These are phyloP conservation scores for Tetrax tetrax DNA, from an alignment of 2,113 vertebrate species.

Conservation along the genomic window DNA sequence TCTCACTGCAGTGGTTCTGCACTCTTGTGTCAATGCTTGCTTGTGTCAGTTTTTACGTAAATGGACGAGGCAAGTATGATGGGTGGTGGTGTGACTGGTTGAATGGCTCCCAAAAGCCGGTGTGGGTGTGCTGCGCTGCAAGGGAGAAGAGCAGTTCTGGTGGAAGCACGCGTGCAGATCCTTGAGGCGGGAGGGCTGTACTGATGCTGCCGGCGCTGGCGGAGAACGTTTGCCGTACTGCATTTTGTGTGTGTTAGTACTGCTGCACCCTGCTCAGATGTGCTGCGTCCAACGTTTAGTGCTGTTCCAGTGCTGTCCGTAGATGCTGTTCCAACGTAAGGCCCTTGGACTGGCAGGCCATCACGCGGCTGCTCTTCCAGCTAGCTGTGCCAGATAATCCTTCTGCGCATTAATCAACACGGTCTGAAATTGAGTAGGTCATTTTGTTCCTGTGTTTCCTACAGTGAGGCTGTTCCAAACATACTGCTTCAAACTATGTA, in stretches of 20 bases:
- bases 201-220: neutral
- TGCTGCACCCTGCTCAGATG: neutral
- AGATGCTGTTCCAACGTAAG: neutral
- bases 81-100: neutral
- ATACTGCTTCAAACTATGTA: neutral
- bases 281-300: neutral
- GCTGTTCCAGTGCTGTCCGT: neutral
- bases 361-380: neutral
- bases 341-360: neutral
- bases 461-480: neutral
- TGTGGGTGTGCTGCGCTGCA: neutral
- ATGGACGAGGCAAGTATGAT: fast-evolving
- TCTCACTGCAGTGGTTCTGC: neutral
- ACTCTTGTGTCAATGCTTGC: neutral
- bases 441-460: neutral
- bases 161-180: neutral
- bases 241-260: neutral
- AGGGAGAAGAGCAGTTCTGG: neutral
- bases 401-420: neutral
- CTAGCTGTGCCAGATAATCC: neutral
- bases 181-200: neutral
- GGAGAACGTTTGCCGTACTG: fast-evolving
- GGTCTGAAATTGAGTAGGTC: neutral
- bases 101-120: neutral
- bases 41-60: neutral